Conservation (phyloP, 2,797 vertebrate genomes). For the Danio albolineatus region DNA sequence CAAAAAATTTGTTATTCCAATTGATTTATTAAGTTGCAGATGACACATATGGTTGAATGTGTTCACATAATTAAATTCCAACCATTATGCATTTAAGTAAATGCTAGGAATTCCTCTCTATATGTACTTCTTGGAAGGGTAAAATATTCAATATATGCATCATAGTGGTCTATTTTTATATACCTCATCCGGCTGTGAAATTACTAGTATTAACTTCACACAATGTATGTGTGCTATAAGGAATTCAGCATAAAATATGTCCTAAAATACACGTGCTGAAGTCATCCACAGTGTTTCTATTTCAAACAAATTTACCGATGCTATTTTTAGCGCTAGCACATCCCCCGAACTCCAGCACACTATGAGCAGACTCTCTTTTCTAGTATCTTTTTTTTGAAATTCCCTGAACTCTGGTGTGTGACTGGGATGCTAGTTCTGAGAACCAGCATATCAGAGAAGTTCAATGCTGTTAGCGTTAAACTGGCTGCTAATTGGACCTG, state of each 20-base stretch:
- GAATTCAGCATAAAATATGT: not conserved
- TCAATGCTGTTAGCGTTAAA: slow-evolving; percentile 29
- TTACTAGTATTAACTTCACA: not conserved
- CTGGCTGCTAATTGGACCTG: slow-evolving; percentile 24
- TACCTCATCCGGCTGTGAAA: not conserved
- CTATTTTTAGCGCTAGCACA: slow-evolving; percentile 17
- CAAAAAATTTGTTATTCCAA: no score
- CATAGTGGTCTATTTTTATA: not conserved
- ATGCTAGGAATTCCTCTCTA: no score
- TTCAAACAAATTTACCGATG: not conserved
- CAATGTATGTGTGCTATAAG: no score
- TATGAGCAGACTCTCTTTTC: not conserved
- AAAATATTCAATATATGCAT: not conserved
- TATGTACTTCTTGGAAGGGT: no score
- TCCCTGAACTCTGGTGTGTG: slow-evolving; percentile 4
- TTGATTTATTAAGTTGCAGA: no score
- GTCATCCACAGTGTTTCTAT: not conserved
- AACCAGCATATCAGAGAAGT: slow-evolving; percentile 12
- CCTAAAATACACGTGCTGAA: slow-evolving; percentile 1
- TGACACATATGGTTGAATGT: no score
- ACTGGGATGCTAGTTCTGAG: not conserved
- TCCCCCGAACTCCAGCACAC: not conserved
- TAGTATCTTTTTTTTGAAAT: slow-evolving; percentile 6
- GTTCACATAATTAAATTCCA: no score
- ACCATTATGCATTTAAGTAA: no score